Percentiles rank a stretch among this genome's conserved stretches.
Conservation (phyloP, 2,113 vertebrate genomes). For the Sminthopsis crassicaudata region DNA sequence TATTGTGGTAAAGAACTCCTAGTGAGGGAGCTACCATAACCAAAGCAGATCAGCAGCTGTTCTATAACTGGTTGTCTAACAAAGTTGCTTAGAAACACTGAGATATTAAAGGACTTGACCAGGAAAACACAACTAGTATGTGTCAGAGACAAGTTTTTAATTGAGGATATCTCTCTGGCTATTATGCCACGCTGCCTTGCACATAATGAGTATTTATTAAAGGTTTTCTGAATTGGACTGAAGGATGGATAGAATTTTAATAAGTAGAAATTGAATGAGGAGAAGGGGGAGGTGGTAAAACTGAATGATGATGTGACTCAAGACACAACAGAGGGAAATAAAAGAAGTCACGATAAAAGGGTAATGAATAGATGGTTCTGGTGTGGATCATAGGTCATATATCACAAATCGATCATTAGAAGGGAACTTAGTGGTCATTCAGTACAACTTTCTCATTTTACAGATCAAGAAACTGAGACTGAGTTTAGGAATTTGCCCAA, state of each 20-base stretch:
- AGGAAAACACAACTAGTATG: background rate
- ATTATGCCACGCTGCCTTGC: background rate
- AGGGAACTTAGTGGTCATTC: background rate
- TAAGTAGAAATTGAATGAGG: background rate
- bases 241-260: background rate
- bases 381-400: background rate
- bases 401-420: background rate
- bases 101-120: background rate
- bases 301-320: background rate
- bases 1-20: background rate
- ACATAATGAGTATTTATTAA: background rate
- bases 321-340: background rate
- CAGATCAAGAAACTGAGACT: background rate
- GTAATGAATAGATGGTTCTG: background rate
- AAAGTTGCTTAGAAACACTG: background rate
- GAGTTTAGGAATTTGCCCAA: background rate
- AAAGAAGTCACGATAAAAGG: background rate
- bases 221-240: background rate
- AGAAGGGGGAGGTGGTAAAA: background rate
- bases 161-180: background rate
- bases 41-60: background rate
- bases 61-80: background rate
- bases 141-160: background rate
- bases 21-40: background rate
- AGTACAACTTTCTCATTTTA: background rate